Conservation (phyloP, 2,888 invertebrate genomes). For the Hyposoter dolosus region DNA sequence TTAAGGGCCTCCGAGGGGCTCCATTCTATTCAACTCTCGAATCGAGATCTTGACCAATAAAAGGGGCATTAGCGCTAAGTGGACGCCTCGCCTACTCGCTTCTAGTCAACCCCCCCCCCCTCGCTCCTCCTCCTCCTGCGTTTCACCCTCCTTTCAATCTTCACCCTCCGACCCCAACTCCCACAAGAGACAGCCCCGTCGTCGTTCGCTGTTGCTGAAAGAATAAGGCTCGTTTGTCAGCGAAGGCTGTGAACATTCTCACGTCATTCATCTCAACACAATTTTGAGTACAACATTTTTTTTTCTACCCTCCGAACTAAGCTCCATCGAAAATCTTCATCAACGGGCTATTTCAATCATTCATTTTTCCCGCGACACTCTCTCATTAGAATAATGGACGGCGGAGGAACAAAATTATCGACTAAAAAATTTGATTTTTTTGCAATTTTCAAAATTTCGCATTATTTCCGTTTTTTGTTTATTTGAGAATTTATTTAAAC, state of each 20-base stretch:
- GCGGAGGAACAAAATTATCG: neutral
- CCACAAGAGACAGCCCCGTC: conserved; percentile 15
- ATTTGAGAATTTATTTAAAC: too few relatives aligned
- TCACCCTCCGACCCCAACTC: neutral
- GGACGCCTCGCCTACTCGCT: conserved; percentile 80
- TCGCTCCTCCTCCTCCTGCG: neutral
- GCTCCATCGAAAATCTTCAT: neutral
- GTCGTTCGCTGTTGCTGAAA: neutral
- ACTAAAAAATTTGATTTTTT: too few relatives aligned
- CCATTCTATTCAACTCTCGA: conserved; percentile 73
- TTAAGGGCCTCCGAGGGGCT: neutral
- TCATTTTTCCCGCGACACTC: neutral
- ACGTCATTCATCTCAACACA: conserved; percentile 57
- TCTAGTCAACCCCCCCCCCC: conserved; percentile 70
- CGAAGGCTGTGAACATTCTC: conserved; percentile 43
- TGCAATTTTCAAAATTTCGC: too few relatives aligned
- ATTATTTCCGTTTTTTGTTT: too few relatives aligned
- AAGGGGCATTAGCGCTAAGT: conserved; percentile 82
- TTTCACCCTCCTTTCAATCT: neutral
- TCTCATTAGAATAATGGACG: neutral
- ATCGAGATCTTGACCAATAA: conserved; percentile 82
- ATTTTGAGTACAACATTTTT: conserved; percentile 49
- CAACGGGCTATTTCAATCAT: neutral
- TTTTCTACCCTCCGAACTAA: neutral
- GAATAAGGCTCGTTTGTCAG: conserved; percentile 29